Evolutionary conservation across 2,113 vertebrate species (phyloP), one percentile per base, ranked within the genome.

Genomic region (Odocoileus hemionus): DNA sequence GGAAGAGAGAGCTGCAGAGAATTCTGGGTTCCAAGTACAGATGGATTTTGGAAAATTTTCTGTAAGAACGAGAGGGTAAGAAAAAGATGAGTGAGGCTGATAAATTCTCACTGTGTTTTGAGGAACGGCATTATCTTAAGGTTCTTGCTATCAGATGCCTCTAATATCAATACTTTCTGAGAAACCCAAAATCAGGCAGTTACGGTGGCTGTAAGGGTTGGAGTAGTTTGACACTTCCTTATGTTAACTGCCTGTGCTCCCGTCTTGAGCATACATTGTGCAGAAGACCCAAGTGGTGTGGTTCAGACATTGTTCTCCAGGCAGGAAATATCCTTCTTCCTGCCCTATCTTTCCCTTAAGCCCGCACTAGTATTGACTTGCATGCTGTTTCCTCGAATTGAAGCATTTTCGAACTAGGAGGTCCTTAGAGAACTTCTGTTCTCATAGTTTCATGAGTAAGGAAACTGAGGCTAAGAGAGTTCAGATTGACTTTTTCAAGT

Each of bases 11-110:
- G 45, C 28, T 91, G 86, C 23, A 70, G 74, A 80, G 78, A 39
- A 45, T 60, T 70, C 39, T 70, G 14, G 26, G 50, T 54, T 74
- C 58, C 96, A 21, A n/a, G 43, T 28, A 67, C 26, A 84, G 89
- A 16, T n/a, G 82, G 2, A n/a, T 47, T 60, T 87, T 92, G 93
- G 55, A 61, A 61, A 86, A 55, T 94, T 89, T 39, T 95, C 97
- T 98, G 82, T 50, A 86, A 19, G 80, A 94, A 85, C 19, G 89
- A 94, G 58, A 96, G 23, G 6, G 3, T 55, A 17, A 36, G 45
- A 55, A 45, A 67, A 84, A 94, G 61, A 50, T 60, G 28, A 25
- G 3, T 80, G 25, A 93, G 64, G 23, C 0, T 23, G 67, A 64
- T 21, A 30, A 52, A 47, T 25, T 74, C 7, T 70, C 36, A 45